Conservation (phyloP, 2,797 vertebrate species). For the Chelmon rostratus region DNA sequence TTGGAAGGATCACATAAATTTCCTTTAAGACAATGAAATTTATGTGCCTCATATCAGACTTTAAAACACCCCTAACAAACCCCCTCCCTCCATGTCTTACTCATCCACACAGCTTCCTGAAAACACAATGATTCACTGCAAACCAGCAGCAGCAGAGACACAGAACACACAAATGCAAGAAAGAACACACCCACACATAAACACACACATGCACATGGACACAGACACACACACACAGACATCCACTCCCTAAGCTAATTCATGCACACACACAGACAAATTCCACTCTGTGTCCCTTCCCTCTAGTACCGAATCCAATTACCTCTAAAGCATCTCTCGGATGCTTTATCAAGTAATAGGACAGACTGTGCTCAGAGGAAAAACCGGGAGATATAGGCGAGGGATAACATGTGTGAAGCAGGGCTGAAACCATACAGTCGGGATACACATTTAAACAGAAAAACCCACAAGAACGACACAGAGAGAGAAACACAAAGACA, state of each 20-base stretch:
- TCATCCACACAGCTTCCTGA: constrained; percentile 61
- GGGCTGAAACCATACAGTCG: constrained; percentile 39
- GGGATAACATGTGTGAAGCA: constrained; percentile 43
- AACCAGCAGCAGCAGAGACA: constrained; percentile 39
- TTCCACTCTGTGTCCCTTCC: constrained; percentile 67
- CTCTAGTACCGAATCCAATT: constrained; percentile 79
- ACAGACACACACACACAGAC: constrained; percentile 31
- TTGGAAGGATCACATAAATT: constrained; percentile 18
- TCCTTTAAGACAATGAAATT: constrained; percentile 30
- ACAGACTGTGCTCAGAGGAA: constrained; percentile 60
- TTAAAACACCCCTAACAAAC: neutral
- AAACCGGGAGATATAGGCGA: constrained; percentile 42
- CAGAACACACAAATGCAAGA: constrained; percentile 26
- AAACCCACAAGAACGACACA: constrained; percentile 6
- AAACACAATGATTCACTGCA: constrained; percentile 70
- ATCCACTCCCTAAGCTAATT: constrained; percentile 41
- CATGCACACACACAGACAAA: constrained; percentile 62
- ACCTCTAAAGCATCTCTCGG: constrained; percentile 76
- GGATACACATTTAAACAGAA: constrained; percentile 20
- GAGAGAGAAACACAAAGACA: neutral
- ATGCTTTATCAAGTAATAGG: constrained; percentile 77
- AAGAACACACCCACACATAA: constrained; percentile 17
- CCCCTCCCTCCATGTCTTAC: constrained; percentile 39
- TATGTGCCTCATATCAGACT: constrained; percentile 23
- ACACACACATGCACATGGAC: constrained; percentile 16